Base-by-base conservation (phyloP, 35 echinoderm and acorn worm species). In the Ophiothrix spiculata region DNA sequence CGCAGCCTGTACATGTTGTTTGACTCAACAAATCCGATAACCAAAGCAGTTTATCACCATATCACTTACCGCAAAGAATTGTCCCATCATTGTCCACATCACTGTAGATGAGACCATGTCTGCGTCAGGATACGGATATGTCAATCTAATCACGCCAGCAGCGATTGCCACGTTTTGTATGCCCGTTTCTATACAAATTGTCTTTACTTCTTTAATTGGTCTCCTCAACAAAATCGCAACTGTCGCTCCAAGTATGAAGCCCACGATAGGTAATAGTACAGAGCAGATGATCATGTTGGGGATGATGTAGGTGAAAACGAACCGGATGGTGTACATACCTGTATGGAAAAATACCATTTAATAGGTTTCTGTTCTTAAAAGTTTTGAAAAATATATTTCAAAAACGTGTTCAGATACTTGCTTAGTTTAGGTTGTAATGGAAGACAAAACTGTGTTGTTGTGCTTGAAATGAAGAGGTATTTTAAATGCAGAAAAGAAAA, bases 111-210 rank as follows among this genome's bases (percentile, higher is more conserved):
- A 41, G 1, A 87, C 39, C 74, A 87, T 63, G 31, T 87, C 85
- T 19, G 75, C 76, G 31, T 87, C 85, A 8, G 85, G 85, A 29
- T 77, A 56, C 1, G 75, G 75, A 75, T 87, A 87, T 32, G 76
- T 77, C 75, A 87, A 33, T 31, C 76, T 40, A 16, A 87, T 77
- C 23, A 87, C 37, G n/a, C 39, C 85, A 21, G 76, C 76, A 8
- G 74, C 85, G 1, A 87, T 37, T 40, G 74, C 85, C 1, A 78
- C 75, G 32, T 87, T 87, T 45, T 87, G 85, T 25, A 87, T 79
- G 1, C 74, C 85, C 4, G 85, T 87, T 54, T 87, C 85, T 31
- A 87, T 77, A 39, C 38, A 76, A 17, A 87, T 87, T 6, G 85
- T 87, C 40, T 87, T 87, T 19, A 79, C 75, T 77, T 87, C 40